Percentiles rank a stretch among this genome's conserved stretches.
phyloP scores from a whole-genome alignment of 2,113 vertebrate species.

The Mormyrus iriodes region DNA sequence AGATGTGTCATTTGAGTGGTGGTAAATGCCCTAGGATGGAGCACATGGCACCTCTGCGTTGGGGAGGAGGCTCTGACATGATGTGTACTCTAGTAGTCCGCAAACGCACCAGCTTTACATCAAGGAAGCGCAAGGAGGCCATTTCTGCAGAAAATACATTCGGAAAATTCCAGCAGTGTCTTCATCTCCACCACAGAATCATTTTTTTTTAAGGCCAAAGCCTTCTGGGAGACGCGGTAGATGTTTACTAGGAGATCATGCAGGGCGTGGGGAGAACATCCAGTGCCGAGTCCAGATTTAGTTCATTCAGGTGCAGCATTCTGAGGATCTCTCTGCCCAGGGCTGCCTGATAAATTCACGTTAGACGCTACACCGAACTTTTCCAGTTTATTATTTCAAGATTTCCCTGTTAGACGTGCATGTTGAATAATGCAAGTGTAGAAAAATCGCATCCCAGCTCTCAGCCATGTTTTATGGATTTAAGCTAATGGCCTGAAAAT shows the following conservation, averaged over 20 bases:
- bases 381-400: not conserved
- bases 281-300: not conserved
- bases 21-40: not conserved
- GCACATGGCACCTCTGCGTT: not conserved
- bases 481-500: not conserved
- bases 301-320: not conserved
- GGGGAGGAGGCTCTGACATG: not conserved
- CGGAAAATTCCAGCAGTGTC: not conserved
- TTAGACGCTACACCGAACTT: not conserved
- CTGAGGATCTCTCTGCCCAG: not conserved
- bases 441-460: not conserved
- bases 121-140: not conserved
- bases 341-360: not conserved
- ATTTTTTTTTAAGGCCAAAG: not conserved
- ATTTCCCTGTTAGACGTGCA: not conserved
- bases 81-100: not conserved
- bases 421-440: not conserved
- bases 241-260: constrained; percentile 7
- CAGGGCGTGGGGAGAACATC: not conserved
- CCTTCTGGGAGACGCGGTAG: not conserved
- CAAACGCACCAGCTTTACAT: not conserved
- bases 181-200: not conserved
- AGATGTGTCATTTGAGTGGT: not conserved
- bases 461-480: not conserved
- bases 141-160: not conserved